A percentile compares a stretch with the other conserved stretches of the same genome.
phyloP scores from a whole-genome alignment of 2,797 vertebrate genomes.

The Schizopygopsis malacanthus region DNA sequence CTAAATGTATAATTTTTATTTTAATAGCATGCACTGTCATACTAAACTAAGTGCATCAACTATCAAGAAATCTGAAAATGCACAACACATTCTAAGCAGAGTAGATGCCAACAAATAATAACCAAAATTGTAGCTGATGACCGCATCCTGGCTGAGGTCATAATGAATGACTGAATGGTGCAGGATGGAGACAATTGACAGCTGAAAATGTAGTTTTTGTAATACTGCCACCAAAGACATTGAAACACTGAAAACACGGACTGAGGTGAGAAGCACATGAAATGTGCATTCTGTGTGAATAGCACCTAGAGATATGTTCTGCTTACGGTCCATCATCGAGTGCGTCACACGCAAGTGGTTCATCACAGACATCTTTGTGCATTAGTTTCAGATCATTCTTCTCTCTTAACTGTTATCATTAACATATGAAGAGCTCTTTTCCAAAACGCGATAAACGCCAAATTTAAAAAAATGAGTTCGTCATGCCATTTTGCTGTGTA shows the following conservation, averaged over 20 bases:
- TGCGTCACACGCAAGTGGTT: not conserved
- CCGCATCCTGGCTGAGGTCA: too few species aligned
- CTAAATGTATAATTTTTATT: not conserved
- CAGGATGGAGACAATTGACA: not conserved
- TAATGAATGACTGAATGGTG: not conserved
- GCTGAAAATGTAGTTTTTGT: not conserved
- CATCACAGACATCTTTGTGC: not conserved
- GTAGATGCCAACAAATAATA: not conserved
- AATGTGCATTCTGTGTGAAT: not conserved
- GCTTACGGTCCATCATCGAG: not conserved
- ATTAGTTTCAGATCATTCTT: not conserved
- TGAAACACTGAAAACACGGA: not conserved
- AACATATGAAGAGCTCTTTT: not conserved
- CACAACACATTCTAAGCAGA: not conserved
- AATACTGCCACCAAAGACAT: not conserved
- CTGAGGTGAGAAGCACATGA: not conserved
- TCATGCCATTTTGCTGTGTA: too few species aligned
- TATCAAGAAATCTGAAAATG: not conserved
- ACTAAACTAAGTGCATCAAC: not conserved
- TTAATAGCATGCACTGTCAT: not conserved
- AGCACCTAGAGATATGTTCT: not conserved
- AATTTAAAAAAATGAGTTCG: too few species aligned
- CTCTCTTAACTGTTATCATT: not conserved
- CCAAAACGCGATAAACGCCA: too few species aligned
- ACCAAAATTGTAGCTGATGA: too few species aligned